A percentile compares a stretch with the other conserved stretches of the same genome.
phyloP scores from a whole-genome alignment of 2,888 invertebrate species.

The Ditula angustiorana region DNA sequence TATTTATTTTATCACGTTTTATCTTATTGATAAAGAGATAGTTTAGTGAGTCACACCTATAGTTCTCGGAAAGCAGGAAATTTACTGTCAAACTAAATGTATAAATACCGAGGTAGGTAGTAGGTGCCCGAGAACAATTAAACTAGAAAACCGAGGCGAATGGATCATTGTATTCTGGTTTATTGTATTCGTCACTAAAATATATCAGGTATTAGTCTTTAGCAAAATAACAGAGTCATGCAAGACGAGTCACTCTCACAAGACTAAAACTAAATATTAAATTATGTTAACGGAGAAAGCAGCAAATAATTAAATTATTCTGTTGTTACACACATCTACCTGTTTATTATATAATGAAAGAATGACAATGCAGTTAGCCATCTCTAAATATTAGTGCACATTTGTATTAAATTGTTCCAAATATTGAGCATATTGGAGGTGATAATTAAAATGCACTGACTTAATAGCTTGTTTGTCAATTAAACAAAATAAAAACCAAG shows the following conservation, averaged over 20 bases:
- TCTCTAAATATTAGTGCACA: too few species aligned
- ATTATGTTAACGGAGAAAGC: too few species aligned
- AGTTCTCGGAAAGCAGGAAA: slow-evolving; percentile 20
- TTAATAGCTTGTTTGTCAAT: too few species aligned
- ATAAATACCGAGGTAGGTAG: background rate
- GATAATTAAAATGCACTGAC: too few species aligned
- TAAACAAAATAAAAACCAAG: background rate
- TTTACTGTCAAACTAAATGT: background rate
- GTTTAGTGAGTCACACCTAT: slow-evolving; percentile 41
- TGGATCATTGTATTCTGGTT: background rate
- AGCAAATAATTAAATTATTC: too few species aligned
- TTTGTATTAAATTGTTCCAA: too few species aligned
- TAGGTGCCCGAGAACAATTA: background rate
- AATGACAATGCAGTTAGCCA: too few species aligned
- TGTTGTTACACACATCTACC: too few species aligned
- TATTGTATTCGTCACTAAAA: background rate
- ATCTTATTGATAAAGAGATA: slow-evolving; percentile 60
- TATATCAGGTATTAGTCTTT: background rate
- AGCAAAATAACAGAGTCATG: background rate
- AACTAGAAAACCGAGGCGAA: slow-evolving; percentile 3
- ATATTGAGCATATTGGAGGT: too few species aligned
- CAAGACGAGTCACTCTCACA: background rate
- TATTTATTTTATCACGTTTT: slow-evolving; percentile 54
- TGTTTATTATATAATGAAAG: too few species aligned
- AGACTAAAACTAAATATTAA: too few species aligned